Conservation (phyloP, 2,888 invertebrate genomes). For the Tachina lurida region DNA sequence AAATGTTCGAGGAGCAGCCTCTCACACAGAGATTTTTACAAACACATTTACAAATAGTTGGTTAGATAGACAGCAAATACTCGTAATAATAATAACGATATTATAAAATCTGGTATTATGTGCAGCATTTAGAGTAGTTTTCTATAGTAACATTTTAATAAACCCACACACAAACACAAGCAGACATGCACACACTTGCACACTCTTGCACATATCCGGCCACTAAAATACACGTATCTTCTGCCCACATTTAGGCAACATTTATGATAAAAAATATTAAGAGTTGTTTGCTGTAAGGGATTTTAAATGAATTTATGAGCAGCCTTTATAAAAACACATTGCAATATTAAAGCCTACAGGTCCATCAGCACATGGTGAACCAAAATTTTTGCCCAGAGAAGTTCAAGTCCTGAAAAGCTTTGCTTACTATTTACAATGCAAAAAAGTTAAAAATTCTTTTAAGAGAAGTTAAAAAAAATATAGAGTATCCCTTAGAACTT, state of each 20-base stretch:
- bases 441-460: no score
- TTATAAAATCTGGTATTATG: slow-evolving; percentile 52
- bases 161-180: not conserved
- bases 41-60: slow-evolving; percentile 9
- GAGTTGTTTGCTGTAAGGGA: slow-evolving; percentile 3
- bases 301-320: not conserved
- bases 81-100: slow-evolving; percentile 38
- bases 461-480: no score
- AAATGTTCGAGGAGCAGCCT: slow-evolving; percentile 44
- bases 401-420: no score
- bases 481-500: no score
- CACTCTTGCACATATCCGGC: not conserved
- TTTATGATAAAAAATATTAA: slow-evolving; percentile 23
- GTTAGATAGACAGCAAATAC: slow-evolving; percentile 30
- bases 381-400: no score
- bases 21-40: not conserved
- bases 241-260: slow-evolving; percentile 2
- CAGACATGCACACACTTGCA: not conserved
- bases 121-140: slow-evolving; percentile 23
- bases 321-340: no score
- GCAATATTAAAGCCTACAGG: no score
- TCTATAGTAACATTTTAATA: not conserved
- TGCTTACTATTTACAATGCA: no score
- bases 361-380: no score
- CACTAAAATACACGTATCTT: not conserved